Evolutionary conservation across 2,888 invertebrate genomes (phyloP).

Genomic region (Nebria salina): DNA sequence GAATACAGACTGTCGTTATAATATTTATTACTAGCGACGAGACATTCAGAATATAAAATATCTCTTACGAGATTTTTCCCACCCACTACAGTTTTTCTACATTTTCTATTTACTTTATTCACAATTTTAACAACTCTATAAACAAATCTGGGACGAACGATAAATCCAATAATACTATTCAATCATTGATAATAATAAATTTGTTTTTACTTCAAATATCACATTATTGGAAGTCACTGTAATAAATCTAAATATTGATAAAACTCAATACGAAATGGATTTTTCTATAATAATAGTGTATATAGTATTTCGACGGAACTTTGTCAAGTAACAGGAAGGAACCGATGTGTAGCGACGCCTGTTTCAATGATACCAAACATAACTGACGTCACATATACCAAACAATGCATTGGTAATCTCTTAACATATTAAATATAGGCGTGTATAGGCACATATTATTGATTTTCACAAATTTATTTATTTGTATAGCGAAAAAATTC

Average conservation of each 20-base stretch:
- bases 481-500: background rate
- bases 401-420: background rate
- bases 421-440: background rate
- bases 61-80: background rate
- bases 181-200: too few relatives aligned
- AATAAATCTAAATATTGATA: too few relatives aligned
- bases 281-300: background rate
- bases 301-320: background rate
- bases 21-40: too few relatives aligned
- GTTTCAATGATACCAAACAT: background rate
- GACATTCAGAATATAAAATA: background rate
- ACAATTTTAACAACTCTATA: background rate
- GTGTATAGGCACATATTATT: background rate
- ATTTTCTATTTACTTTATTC: background rate
- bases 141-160: background rate
- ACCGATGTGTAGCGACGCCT: background rate
- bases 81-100: background rate
- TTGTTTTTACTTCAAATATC: too few relatives aligned
- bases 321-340: background rate
- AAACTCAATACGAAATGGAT: too few relatives aligned
- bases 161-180: too few relatives aligned
- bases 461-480: background rate
- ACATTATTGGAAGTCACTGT: too few relatives aligned
- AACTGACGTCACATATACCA: background rate
- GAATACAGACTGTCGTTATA: background rate